phyloP scores from a whole-genome alignment of 2,888 invertebrate genomes.

The Ectobius pallidus region DNA sequence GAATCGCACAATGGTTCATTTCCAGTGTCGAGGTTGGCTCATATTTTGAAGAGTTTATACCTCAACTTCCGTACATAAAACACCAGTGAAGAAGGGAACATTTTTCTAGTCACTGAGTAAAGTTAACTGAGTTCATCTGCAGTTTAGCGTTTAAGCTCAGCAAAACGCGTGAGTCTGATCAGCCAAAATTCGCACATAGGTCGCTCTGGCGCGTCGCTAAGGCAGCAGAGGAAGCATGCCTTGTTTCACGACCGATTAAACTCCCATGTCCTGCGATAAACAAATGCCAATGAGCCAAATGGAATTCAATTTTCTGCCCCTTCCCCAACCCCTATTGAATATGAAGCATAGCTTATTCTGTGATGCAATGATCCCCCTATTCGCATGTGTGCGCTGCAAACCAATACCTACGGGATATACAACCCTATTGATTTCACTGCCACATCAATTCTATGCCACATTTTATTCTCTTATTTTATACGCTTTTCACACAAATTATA shows the following conservation, averaged over 20 bases:
- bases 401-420: neutral
- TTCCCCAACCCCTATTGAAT: neutral
- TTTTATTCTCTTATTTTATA: neutral
- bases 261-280: constrained; percentile 31
- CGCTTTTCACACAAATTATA: no score
- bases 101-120: no score
- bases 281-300: constrained; percentile 32
- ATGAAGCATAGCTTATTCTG: constrained; percentile 19
- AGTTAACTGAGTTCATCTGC: no score
- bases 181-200: neutral
- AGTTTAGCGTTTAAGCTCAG: no score
- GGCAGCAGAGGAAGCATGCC: neutral
- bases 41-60: no score
- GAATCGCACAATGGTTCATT: no score
- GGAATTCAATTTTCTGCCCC: constrained; percentile 32
- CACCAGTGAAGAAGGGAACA: no score
- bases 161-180: no score
- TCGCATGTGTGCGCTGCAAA: neutral
- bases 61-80: no score
- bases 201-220: neutral
- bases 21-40: no score
- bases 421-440: neutral
- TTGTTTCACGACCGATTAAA: constrained; percentile 31
- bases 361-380: constrained; percentile 20
- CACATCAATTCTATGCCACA: neutral